These are phyloP conservation scores for Umimayanthus chanpuru DNA, from an alignment of 92 coral and sea anemone species.

Conservation along the genomic window DNA sequence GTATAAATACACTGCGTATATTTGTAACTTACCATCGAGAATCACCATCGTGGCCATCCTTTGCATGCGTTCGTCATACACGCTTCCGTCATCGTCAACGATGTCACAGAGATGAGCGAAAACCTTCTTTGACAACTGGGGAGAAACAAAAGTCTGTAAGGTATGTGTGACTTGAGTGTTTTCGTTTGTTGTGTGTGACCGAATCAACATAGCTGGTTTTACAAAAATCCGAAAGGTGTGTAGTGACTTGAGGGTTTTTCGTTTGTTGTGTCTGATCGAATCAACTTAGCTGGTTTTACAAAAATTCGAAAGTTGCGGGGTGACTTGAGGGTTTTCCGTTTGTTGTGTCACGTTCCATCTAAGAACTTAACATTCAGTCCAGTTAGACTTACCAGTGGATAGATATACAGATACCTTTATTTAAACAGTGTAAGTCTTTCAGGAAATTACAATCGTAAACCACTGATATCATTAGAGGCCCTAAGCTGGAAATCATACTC, in stretches of 20 bases:
- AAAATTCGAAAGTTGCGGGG: neutral
- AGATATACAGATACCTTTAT: too few species aligned
- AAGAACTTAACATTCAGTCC: too few species aligned
- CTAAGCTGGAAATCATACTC: too few species aligned
- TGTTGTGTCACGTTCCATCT: neutral
- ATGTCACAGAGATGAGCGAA: slow-evolving; percentile 44
- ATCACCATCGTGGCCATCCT: slow-evolving; percentile 43
- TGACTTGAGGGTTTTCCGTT: neutral
- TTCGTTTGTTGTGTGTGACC: neutral
- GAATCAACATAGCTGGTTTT: neutral
- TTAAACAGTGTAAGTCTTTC: too few species aligned
- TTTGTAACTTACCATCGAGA: slow-evolving; percentile 26
- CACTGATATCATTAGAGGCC: too few species aligned
- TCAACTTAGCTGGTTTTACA: neutral
- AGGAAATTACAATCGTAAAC: too few species aligned
- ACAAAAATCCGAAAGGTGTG: neutral
- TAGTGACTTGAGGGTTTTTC: neutral
- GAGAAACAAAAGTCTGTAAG: neutral
- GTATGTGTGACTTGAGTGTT: neutral
- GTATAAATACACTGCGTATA: neutral
- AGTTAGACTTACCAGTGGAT: too few species aligned
- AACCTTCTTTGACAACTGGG: slow-evolving; percentile 29
- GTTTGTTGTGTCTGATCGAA: neutral
- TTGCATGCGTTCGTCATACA: slow-evolving; percentile 29
- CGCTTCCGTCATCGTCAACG: slow-evolving; percentile 32